Percentiles rank a stretch among this genome's conserved stretches.
These are phyloP conservation scores for Meriones unguiculatus DNA, from an alignment of 2,113 vertebrate genomes.

Conservation along the genomic window DNA sequence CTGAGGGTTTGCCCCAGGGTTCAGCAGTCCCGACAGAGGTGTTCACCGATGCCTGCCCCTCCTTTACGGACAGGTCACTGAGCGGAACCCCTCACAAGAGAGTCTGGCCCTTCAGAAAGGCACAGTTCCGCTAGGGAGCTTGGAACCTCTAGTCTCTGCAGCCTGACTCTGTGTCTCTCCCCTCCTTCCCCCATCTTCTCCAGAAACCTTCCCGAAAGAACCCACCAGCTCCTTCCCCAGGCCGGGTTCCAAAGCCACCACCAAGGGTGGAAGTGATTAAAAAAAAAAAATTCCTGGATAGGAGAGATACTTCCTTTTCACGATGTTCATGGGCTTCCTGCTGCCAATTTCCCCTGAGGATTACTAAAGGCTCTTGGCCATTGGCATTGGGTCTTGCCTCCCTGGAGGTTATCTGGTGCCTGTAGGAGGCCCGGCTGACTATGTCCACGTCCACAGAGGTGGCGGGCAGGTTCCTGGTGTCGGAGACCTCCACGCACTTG, in stretches of 20 bases:
- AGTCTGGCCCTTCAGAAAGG: neutral
- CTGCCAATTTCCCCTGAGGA: neutral
- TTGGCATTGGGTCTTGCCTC: neutral
- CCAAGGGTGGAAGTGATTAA: neutral
- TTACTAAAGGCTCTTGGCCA: neutral
- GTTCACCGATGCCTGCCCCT: neutral
- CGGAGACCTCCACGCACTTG: neutral
- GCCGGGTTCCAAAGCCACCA: neutral
- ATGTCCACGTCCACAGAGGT: neutral
- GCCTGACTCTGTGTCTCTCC: accelerated
- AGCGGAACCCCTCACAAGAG: neutral
- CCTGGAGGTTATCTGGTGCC: neutral
- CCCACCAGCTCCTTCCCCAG: neutral
- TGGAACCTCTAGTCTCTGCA: neutral
- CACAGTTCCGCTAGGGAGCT: neutral
- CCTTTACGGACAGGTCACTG: neutral
- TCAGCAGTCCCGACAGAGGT: neutral
- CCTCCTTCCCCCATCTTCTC: accelerated
- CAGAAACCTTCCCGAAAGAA: neutral
- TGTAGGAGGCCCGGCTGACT: neutral
- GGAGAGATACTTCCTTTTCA: neutral
- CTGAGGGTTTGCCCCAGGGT: neutral
- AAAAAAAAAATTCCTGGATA: neutral
- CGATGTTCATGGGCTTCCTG: neutral
- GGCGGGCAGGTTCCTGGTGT: constrained; percentile 11